These are phyloP conservation scores for Stegophylla sp. DNA, from an alignment of 2,888 invertebrate species.

Conservation along the genomic window DNA sequence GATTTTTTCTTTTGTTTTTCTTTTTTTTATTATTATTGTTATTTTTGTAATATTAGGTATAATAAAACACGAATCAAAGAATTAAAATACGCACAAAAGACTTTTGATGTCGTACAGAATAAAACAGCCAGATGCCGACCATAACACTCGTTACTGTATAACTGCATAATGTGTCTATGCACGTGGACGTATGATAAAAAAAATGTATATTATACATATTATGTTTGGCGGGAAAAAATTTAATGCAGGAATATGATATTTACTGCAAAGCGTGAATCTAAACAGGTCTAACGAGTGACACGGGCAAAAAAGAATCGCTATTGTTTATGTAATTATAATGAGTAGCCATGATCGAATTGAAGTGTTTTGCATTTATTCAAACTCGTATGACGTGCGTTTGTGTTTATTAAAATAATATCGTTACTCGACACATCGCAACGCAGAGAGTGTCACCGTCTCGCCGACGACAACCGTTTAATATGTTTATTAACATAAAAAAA, in stretches of 20 bases:
- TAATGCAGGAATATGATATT: constrained; percentile 23
- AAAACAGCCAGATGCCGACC: neutral
- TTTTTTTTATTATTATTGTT: too few relatives aligned
- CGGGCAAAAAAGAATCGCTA: too few relatives aligned
- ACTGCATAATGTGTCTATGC: neutral
- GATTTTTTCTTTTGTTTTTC: too few relatives aligned
- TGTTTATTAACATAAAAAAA: too few relatives aligned
- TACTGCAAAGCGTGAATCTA: neutral
- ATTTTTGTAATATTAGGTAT: neutral
- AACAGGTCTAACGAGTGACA: neutral
- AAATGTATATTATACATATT: neutral
- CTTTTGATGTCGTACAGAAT: neutral
- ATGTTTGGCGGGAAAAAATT: constrained; percentile 5
- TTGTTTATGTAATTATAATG: too few relatives aligned
- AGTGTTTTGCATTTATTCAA: too few relatives aligned
- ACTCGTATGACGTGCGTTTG: too few relatives aligned
- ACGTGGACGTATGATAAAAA: neutral
- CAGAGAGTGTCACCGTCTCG: too few relatives aligned
- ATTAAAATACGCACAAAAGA: constrained; percentile 4
- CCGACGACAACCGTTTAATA: too few relatives aligned
- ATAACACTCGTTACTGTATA: neutral
- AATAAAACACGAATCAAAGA: neutral
- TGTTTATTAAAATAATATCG: too few relatives aligned
- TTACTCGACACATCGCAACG: too few relatives aligned
- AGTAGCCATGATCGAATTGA: too few relatives aligned